Evolutionary conservation across 2,888 invertebrate species (phyloP).

Genomic region (Cylloceria caligata): DNA sequence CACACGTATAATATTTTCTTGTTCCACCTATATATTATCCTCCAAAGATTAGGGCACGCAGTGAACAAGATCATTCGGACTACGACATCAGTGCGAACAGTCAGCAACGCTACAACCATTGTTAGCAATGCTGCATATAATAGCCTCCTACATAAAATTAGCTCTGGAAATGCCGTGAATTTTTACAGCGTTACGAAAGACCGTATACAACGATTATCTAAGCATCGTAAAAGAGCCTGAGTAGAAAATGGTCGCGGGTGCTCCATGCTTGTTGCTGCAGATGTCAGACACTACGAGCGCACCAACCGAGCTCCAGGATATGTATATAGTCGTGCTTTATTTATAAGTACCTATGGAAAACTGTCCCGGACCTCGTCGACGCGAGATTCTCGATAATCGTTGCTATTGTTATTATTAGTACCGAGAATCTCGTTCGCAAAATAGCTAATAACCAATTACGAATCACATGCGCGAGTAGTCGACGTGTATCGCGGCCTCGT

Average conservation of each 20-base stretch:
- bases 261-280: slow-evolving; percentile 45
- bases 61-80: slow-evolving; percentile 4
- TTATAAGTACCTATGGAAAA: slow-evolving; percentile 50
- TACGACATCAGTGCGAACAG: neutral
- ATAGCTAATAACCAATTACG: slow-evolving; percentile 6
- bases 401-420: slow-evolving; percentile 38
- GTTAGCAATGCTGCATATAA: slow-evolving; percentile 55
- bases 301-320: slow-evolving; percentile 34
- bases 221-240: slow-evolving; percentile 67
- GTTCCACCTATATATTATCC: slow-evolving; percentile 6
- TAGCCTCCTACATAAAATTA: slow-evolving; percentile 63
- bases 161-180: slow-evolving; percentile 55
- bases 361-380: slow-evolving; percentile 23
- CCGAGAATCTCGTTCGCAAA: slow-evolving; percentile 45
- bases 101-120: slow-evolving; percentile 4
- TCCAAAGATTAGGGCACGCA: neutral
- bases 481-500: neutral
- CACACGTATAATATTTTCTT: neutral
- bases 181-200: slow-evolving; percentile 69
- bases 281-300: slow-evolving; percentile 6
- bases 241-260: slow-evolving; percentile 68
- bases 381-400: slow-evolving; percentile 52
- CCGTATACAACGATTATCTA: slow-evolving; percentile 69
- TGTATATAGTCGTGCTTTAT: slow-evolving; percentile 28
- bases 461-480: slow-evolving; percentile 14